phyloP scores from a whole-genome alignment of 2,888 invertebrate genomes.

The Lordiphosa andalusiaca region DNA sequence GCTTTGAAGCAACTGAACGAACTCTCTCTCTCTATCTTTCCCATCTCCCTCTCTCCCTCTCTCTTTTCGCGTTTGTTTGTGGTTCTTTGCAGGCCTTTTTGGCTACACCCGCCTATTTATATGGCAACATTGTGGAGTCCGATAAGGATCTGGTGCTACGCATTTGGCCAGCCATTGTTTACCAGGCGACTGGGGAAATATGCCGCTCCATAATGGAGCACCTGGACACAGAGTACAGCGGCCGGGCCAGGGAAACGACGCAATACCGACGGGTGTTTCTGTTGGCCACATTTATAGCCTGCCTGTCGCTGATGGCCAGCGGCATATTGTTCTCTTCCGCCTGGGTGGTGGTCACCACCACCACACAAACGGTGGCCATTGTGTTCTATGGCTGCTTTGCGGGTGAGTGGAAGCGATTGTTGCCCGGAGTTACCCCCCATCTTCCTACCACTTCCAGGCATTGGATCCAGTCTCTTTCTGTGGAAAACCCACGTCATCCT shows the following conservation, averaged over 20 bases:
- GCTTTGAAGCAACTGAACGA: neutral
- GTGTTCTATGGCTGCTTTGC: slow-evolving; percentile 79
- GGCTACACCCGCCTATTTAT: slow-evolving; percentile 79
- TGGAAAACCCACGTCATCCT: slow-evolving; percentile 79
- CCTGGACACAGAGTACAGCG: slow-evolving; percentile 76
- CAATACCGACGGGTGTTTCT: slow-evolving; percentile 76
- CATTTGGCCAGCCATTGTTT: slow-evolving; percentile 80
- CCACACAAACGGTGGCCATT: slow-evolving; percentile 78
- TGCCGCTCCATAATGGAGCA: slow-evolving; percentile 79
- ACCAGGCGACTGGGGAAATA: slow-evolving; percentile 78
- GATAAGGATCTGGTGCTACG: slow-evolving; percentile 78
- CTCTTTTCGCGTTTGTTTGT: slow-evolving; percentile 1
- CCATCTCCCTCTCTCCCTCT: neutral
- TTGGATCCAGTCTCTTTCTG: slow-evolving; percentile 77
- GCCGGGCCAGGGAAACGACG: slow-evolving; percentile 71
- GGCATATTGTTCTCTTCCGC: slow-evolving; percentile 79
- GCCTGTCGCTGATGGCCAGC: slow-evolving; percentile 77
- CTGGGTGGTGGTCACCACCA: slow-evolving; percentile 77
- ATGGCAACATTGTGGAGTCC: slow-evolving; percentile 80
- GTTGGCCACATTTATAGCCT: slow-evolving; percentile 76
- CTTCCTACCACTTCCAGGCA: slow-evolving; percentile 58
- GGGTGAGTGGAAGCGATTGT: slow-evolving; percentile 50
- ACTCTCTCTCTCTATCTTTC: neutral
- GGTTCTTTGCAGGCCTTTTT: slow-evolving; percentile 74
- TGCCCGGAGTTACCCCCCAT: neutral